Base-by-base conservation (phyloP, 1,140 invertebrate genomes). In the Lordiphosa mommai region DNA sequence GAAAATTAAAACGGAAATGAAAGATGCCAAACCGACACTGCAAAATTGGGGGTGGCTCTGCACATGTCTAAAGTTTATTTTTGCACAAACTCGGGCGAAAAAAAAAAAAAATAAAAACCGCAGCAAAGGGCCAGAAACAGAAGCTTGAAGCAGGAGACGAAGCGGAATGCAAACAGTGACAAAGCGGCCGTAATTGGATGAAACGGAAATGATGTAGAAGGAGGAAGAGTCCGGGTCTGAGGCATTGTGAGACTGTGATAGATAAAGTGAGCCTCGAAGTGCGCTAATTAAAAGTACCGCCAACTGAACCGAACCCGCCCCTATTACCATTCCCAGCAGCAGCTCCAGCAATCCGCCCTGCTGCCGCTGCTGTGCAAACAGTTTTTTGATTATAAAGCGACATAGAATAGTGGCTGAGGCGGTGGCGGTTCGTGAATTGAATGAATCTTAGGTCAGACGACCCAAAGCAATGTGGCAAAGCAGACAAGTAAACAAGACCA, bases 251-350 rank as follows among this genome's bases (percentile, higher is more conserved):
- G 46, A 27, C 61, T 59, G 23, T 7, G 20, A 43, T 43, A 43
- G 53, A 52, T 44, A 64, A 57, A 43, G 47, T 63, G 64, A 57
- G 43, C 61, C 46, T 43, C 53, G 53, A 68, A 69, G 56, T 70
- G 61, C 61, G 66, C 66, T 70, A 70, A 70, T 70, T 70, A 70
- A 70, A 70, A 70, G 40, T 40, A 47, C 44, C 66, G 46, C n/a
- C 44, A 58, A 58, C 44, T n/a, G n/a, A n/a, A n/a, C 37, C 48
- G 38, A 44, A 13, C 12, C 16, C 43, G 37, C 9, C 14, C 9
- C 5, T 27, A n/a, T n/a, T n/a, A n/a, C n/a, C n/a, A n/a, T n/a
- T n/a, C n/a, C n/a, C n/a, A n/a, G n/a, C n/a, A n/a, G n/a, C n/a
- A n/a, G n/a, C n/a, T n/a, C n/a, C n/a, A n/a, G n/a, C n/a, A n/a